Evolutionary conservation across 1,140 invertebrate genomes (phyloP).

Genomic region (Neotoxoptera formosana): DNA sequence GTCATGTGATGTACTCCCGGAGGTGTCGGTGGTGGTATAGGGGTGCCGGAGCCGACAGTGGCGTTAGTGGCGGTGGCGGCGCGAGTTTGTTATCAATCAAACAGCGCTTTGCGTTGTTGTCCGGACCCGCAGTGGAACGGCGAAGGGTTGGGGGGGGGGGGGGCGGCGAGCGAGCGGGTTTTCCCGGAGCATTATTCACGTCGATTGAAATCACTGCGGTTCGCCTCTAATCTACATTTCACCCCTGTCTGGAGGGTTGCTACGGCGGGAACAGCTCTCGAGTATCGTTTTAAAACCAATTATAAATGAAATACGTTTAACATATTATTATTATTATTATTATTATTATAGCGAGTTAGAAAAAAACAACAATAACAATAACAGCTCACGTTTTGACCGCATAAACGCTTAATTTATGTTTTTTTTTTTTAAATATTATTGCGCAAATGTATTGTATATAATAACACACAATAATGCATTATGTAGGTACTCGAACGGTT

Average conservation of each 20-base stretch:
- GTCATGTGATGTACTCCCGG: slow-evolving; percentile 23
- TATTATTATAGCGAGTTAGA: neutral
- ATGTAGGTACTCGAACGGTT: neutral
- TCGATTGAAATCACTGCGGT: slow-evolving; percentile 53
- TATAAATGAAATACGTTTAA: slow-evolving; percentile 36
- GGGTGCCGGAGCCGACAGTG: neutral
- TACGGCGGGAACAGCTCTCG: neutral
- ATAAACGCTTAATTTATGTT: neutral
- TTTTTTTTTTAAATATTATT: neutral
- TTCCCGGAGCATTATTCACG: slow-evolving; percentile 51
- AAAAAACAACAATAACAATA: neutral
- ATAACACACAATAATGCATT: neutral
- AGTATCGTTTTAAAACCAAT: slow-evolving; percentile 51
- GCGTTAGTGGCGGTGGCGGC: neutral
- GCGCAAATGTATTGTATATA: no score
- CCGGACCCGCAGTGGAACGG: neutral
- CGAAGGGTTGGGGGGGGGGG: neutral
- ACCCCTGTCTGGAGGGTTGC: neutral
- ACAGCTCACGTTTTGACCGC: neutral
- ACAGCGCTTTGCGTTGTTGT: slow-evolving; percentile 35
- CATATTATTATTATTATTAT: no score
- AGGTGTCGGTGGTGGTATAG: neutral
- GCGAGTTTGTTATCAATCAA: slow-evolving; percentile 54
- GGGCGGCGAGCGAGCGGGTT: neutral
- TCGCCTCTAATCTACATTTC: slow-evolving; percentile 47